These are phyloP conservation scores for Sericinus montela DNA, from an alignment of 2,888 invertebrate genomes.

Conservation along the genomic window DNA sequence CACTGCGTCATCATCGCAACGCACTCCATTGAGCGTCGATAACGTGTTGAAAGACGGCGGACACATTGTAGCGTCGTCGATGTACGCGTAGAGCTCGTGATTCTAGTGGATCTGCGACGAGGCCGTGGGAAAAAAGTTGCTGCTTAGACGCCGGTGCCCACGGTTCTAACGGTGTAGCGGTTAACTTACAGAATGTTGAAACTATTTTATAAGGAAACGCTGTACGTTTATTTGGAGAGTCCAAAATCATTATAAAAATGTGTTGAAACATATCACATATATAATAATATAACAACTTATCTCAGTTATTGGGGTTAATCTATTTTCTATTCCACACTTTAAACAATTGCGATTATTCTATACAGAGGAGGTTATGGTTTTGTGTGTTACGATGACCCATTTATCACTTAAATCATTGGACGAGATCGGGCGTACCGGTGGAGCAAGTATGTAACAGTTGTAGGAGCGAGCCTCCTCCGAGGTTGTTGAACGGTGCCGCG, in stretches of 20 bases:
- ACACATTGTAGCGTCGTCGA: constrained; percentile 37
- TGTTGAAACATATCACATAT: no score
- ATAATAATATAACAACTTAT: no score
- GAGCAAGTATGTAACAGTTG: background rate
- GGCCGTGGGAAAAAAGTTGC: constrained; percentile 62
- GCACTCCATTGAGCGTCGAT: constrained; percentile 1
- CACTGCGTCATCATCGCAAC: constrained; percentile 10
- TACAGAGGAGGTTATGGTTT: no score
- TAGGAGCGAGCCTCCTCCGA: constrained; percentile 35
- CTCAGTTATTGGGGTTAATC: no score
- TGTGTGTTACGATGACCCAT: background rate
- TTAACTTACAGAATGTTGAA: constrained; percentile 20
- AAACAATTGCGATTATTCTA: no score
- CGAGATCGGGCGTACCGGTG: background rate
- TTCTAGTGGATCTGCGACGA: constrained; percentile 40
- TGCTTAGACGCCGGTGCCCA: constrained; percentile 28
- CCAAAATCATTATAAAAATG: no score
- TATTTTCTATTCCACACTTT: no score
- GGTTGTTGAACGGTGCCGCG: constrained; percentile 68
- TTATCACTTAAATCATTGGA: background rate
- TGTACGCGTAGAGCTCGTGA: constrained; percentile 42
- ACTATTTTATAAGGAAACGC: background rate
- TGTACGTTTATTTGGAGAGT: no score
- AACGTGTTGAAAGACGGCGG: background rate
- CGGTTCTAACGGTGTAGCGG: constrained; percentile 50